Base-by-base conservation (phyloP, 1,140 invertebrate species). In the Coboldia fuscipes region DNA sequence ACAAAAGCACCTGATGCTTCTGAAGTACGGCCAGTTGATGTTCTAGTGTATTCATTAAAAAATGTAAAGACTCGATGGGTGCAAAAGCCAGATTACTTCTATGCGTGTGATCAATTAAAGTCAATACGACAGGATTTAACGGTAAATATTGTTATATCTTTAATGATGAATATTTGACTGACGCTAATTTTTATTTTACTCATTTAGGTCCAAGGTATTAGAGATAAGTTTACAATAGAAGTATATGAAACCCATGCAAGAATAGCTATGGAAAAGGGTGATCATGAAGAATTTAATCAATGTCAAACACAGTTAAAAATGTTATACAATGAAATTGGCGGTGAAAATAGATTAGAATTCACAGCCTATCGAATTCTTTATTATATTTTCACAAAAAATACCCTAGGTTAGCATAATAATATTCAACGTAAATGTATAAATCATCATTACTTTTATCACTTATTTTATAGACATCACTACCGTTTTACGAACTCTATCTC, bases 211-310 rank as follows among this genome's bases (percentile, higher is more conserved):
- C 94, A 98, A 72, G 86, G 90, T 48, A 72, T 97, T 44, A 60
- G 90, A 45, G 82, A 94, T 62, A 63, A 68, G 37, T 96, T 98
- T 54, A 97, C 92, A 30, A 78, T 97, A 15, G 66, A 84, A 48
- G 94, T 97, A 9, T 98, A 98, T 62, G 93, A 98, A 65, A 96
- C 88, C 2, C 93, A 98, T 66, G 93, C 89, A 8, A 65, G 89
- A 36, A 89, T 97, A 50, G 92, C 92, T 33, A 64, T 97, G 50
- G 92, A 97, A 54, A 93, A 89, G 58, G 83, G 85, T 28, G 93
- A 98, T 53, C 88, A 94, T 56, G 89, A 93, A 54, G 93, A 97
- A 56, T 97, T 97, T 51, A 97, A 97, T 64, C 93, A 97, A 53
- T 97, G 93, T 56, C 93, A 97, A 61, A 93, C 89, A 24, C 93